Evolutionary conservation across 1,140 invertebrate genomes (phyloP), one percentile per base, ranked within the genome.

Genomic region (Plectus sambesii): DNA sequence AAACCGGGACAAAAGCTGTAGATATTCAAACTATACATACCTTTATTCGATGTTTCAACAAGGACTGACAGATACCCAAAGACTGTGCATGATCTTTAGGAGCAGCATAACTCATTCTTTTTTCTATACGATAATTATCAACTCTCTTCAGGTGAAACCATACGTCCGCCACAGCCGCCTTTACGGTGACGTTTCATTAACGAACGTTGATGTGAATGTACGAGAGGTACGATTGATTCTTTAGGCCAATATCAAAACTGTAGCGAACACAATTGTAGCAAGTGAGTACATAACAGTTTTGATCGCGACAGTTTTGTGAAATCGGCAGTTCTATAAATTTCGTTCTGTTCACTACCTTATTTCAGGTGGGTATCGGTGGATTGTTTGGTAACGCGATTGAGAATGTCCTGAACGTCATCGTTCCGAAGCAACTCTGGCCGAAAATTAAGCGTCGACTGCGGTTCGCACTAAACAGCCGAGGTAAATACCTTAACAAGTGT

Each of bases 181-280:
- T 20, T 56, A 58, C 37, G 55, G 55, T 12, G 55, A 56, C 38
- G 55, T 56, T 12, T 56, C 55, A 9, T 29, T 56, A 38, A 56
- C 55, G 12, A 56, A 46, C 47, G 52, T 56, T 9, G 55, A 56
- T 30, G 40, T 56, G 51, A 48, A 54, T 33, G 42, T 54, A 20
- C 44, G 42, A n/a, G 43, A 55, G 22, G 55, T 56, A 22, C 24
- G 54, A 30, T 17, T 12, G 12, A 41, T 12, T 19, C 15, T 41
- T 12, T 19, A 15, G 19, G 15, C 1, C 39, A 23, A 3, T 48
- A 1, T 8, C 39, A 43, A 3, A n/a, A 22, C 8, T 26, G n/a
- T n/a, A 36, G 23, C 3, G 47, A n/a, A n/a, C n/a, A n/a, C n/a
- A n/a, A n/a, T n/a, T n/a, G n/a, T n/a, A n/a, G n/a, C n/a, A 49